Base-by-base conservation (phyloP, 2,888 invertebrate species). In the Euzophera pinguis region DNA sequence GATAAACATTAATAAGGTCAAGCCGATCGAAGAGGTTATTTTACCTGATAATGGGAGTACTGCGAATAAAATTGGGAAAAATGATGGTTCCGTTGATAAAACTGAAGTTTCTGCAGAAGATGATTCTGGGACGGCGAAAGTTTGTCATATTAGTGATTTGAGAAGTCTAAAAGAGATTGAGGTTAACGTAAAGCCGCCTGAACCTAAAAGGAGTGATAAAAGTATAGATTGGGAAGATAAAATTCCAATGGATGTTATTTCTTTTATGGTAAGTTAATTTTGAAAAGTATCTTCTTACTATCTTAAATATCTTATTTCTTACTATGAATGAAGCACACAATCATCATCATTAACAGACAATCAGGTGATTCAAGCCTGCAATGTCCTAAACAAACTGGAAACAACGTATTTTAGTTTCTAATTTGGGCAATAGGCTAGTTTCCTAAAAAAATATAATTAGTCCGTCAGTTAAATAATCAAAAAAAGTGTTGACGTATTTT, bases 161-260 rank as follows among this genome's bases (percentile, higher is more conserved):
- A 45, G 45, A n/a, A 45, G 45, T 45, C 16, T 45, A 6, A 12
- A 45, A 13, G 10, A 34, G 3, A 7, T 32, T 13, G 32, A 3
- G 2, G 12, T 8, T 4, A 0, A 1, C 8, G 32, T 14, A 9
- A 32, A 2, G 4, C 45, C 14, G 10, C 14, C 29, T 1, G 41
- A 17, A 32, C 32, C 32, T 3, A 45, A 45, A 13, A 32, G 9
- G 10, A n/a, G 32, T 9, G 34, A 34, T 9, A 7, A 14, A 0
- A 45, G 10, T 16, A 45, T 45, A 10, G 45, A 45, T 16, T 45
- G 45, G 48, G 45, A 37, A 29, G 32, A 41, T 32, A 17, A 39
- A 5, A 50, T 39, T 4, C 50, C 38, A 0, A 50, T 41, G 39
- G 38, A 41, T 32, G 39, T 50, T 0, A 45, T 45, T 10, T 32